These are phyloP conservation scores for Heliothis virescens DNA, from an alignment of 1,140 invertebrate species.

Conservation along the genomic window DNA sequence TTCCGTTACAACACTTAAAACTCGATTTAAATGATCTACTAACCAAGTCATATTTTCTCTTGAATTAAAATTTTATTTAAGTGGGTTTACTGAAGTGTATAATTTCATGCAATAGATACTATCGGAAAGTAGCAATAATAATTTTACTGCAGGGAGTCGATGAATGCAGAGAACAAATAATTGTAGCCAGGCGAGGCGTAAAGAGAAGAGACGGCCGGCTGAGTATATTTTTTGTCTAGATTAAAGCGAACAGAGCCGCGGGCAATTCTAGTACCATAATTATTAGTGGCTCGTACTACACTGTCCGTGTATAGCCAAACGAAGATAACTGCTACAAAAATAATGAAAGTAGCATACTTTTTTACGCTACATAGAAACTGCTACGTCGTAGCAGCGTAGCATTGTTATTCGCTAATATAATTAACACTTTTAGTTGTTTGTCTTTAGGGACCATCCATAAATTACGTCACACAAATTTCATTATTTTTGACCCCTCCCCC, in stretches of 20 bases:
- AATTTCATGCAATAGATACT: constrained; percentile 22
- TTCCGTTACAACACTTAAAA: constrained; percentile 4
- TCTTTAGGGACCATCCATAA: no score
- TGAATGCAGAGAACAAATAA: constrained; percentile 18
- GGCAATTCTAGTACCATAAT: constrained; percentile 13
- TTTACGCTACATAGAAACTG: not conserved
- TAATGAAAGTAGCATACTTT: not conserved
- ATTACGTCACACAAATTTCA: no score
- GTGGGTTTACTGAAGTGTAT: not conserved
- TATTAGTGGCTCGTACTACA: constrained; percentile 9
- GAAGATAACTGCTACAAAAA: not conserved
- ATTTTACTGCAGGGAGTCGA: constrained; percentile 24
- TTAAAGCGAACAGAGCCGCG: constrained; percentile 16
- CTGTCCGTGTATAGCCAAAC: not conserved
- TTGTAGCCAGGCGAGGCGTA: constrained; percentile 1
- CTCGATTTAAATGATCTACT: constrained; percentile 13
- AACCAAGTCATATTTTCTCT: constrained; percentile 2
- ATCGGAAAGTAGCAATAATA: constrained; percentile 13
- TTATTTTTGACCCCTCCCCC: no score
- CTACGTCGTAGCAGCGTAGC: constrained; percentile 19
- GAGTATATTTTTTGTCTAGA: constrained; percentile 9
- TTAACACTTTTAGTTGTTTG: no score
- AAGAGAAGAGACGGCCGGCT: not conserved
- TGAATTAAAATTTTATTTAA: not conserved
- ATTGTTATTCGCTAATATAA: not conserved